Evolutionary conservation across 2,113 vertebrate genomes (phyloP).

Genomic region (Clupea harengus): DNA sequence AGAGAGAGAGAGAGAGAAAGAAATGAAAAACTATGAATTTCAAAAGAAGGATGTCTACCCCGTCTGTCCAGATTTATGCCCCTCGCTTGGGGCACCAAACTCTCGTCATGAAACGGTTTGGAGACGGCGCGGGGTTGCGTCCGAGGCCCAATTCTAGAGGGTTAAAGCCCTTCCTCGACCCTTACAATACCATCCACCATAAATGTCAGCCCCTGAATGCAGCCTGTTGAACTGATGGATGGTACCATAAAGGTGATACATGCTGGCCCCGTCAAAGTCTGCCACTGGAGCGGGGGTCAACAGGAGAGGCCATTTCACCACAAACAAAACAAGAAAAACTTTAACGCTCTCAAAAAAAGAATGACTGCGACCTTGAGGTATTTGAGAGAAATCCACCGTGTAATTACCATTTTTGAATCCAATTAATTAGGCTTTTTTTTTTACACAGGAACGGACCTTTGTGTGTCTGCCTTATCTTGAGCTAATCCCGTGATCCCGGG

Average conservation of each 20-base stretch:
- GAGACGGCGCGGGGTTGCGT: neutral
- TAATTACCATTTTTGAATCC: neutral
- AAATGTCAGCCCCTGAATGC: conserved; percentile 32
- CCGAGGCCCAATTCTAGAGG: neutral
- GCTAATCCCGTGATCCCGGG: neutral
- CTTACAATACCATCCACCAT: conserved; percentile 22
- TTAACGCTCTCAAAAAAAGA: neutral
- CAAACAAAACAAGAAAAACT: neutral
- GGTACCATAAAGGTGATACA: conserved; percentile 42
- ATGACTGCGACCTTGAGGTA: neutral
- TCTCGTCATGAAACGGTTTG: conserved; percentile 16
- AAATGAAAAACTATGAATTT: conserved; percentile 20
- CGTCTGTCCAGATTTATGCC: conserved; percentile 15
- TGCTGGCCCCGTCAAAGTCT: neutral
- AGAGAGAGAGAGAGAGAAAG: neutral
- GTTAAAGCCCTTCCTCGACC: conserved; percentile 34
- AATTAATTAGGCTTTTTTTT: neutral
- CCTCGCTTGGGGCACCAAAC: neutral
- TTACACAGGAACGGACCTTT: neutral
- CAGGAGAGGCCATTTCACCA: neutral
- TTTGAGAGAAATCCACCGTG: neutral
- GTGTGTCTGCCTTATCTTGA: neutral
- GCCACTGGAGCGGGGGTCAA: neutral
- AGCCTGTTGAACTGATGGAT: conserved; percentile 27
- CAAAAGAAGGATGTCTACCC: neutral